These are phyloP conservation scores for Ctenochaetus hawaiiensis DNA, from an alignment of 2,797 vertebrate genomes.

Conservation along the genomic window DNA sequence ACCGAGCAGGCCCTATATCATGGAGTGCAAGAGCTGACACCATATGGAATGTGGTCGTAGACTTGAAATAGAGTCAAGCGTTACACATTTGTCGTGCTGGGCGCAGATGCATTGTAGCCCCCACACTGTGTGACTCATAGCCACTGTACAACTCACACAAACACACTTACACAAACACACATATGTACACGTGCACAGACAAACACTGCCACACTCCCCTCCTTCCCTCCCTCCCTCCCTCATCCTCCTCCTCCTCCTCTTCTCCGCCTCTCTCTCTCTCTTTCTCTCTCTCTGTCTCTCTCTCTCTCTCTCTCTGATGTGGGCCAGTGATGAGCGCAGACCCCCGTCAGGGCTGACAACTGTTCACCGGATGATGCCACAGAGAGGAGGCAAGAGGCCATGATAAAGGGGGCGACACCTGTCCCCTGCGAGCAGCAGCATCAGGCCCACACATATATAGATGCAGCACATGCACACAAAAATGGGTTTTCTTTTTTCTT, in stretches of 20 bases:
- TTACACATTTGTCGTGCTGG: conserved; percentile 79
- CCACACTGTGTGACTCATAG: conserved; percentile 80
- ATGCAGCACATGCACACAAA: conserved; percentile 2
- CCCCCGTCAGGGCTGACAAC: conserved; percentile 81
- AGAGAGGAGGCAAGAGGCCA: conserved; percentile 63
- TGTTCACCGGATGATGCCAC: conserved; percentile 77
- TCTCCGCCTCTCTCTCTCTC: neutral
- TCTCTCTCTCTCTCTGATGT: conserved; percentile 44
- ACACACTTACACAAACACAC: conserved; percentile 23
- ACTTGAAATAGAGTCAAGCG: conserved; percentile 81
- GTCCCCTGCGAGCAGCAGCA: conserved; percentile 42
- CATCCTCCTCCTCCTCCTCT: conserved; percentile 3
- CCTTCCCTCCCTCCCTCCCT: conserved; percentile 20
- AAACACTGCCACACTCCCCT: conserved; percentile 27
- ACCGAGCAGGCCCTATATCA: conserved; percentile 28
- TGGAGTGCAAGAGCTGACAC: conserved; percentile 63
- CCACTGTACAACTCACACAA: conserved; percentile 71
- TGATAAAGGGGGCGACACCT: conserved; percentile 60
- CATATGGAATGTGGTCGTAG: conserved; percentile 79
- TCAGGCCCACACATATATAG: conserved; percentile 20
- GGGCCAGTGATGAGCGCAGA: conserved; percentile 70
- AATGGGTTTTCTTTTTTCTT: neutral
- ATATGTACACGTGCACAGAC: conserved; percentile 41
- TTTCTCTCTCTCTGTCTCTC: conserved; percentile 21
- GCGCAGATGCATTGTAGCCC: conserved; percentile 82